These are phyloP conservation scores for Hephaestus fuliginosus DNA, from an alignment of 2,797 vertebrate genomes.

Conservation along the genomic window DNA sequence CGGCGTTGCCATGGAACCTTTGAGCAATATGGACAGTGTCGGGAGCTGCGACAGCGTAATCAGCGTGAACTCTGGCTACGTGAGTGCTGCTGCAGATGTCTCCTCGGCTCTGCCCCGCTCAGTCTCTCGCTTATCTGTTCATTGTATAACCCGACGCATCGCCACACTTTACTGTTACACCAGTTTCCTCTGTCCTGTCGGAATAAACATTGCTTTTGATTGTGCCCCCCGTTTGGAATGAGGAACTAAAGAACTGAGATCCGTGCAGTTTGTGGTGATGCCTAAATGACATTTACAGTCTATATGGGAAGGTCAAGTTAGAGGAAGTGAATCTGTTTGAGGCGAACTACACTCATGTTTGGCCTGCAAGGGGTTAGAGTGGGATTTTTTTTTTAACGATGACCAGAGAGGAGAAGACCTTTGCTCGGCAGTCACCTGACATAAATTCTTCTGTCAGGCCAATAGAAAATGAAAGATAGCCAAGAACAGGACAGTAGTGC, in stretches of 20 bases:
- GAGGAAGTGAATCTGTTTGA: conserved; percentile 37
- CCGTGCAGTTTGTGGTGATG: background rate
- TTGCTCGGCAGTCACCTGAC: conserved; percentile 38
- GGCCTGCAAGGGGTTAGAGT: background rate
- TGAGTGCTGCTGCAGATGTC: conserved; percentile 71
- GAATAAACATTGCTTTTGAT: background rate
- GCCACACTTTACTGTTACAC: background rate
- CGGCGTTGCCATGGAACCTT: conserved; percentile 83
- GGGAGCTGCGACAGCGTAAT: conserved; percentile 92
- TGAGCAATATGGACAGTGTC: conserved; percentile 82
- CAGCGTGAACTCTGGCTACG: conserved; percentile 88
- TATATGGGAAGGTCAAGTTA: background rate
- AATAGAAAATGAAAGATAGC: conserved; percentile 28
- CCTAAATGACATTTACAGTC: background rate
- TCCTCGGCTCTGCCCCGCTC: conserved; percentile 9
- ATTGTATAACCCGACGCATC: background rate
- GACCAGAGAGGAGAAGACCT: conserved; percentile 19
- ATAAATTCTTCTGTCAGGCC: conserved; percentile 37
- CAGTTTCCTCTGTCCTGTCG: background rate
- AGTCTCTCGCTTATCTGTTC: conserved; percentile 4
- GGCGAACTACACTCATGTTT: conserved; percentile 21
- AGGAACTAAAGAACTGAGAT: conserved; percentile 25
- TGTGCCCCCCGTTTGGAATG: background rate
- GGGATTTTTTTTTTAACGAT: conserved; percentile 15
- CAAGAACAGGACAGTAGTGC: background rate